Evolutionary conservation across 2,888 invertebrate species (phyloP).

Genomic region (Tineola bisselliella): DNA sequence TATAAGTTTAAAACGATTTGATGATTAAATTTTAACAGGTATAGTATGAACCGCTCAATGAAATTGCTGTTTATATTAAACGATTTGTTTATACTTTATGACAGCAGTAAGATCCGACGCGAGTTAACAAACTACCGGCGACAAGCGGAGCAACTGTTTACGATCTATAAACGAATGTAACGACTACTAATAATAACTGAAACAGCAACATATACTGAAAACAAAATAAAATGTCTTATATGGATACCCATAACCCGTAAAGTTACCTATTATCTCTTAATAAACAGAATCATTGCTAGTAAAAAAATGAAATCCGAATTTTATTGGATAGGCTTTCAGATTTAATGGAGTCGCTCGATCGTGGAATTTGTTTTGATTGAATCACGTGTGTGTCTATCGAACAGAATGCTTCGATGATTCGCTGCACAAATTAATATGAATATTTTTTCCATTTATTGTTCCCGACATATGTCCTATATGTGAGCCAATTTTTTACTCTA

Average conservation of each 20-base stretch:
- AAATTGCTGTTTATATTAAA: constrained; percentile 43
- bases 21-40: background rate
- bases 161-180: constrained; percentile 63
- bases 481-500: background rate
- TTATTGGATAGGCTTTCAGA: constrained; percentile 11
- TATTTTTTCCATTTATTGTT: constrained; percentile 5
- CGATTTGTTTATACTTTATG: constrained; percentile 57
- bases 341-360: constrained; percentile 42
- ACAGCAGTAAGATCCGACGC: constrained; percentile 47
- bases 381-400: constrained; percentile 14
- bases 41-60: constrained; percentile 30
- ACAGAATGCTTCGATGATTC: constrained; percentile 10
- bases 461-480: background rate
- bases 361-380: constrained; percentile 27
- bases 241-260: constrained; percentile 50
- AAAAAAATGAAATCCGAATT: constrained; percentile 11
- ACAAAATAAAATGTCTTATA: constrained; percentile 35
- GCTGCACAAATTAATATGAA: constrained; percentile 8
- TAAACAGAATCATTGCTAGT: constrained; percentile 44
- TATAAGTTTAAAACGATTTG: background rate
- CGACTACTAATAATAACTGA: constrained; percentile 64
- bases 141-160: constrained; percentile 59
- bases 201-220: constrained; percentile 63
- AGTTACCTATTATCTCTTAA: constrained; percentile 65
- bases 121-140: constrained; percentile 56